These are phyloP conservation scores for Eira barbara DNA, from an alignment of 2,113 vertebrate genomes.

Conservation along the genomic window DNA sequence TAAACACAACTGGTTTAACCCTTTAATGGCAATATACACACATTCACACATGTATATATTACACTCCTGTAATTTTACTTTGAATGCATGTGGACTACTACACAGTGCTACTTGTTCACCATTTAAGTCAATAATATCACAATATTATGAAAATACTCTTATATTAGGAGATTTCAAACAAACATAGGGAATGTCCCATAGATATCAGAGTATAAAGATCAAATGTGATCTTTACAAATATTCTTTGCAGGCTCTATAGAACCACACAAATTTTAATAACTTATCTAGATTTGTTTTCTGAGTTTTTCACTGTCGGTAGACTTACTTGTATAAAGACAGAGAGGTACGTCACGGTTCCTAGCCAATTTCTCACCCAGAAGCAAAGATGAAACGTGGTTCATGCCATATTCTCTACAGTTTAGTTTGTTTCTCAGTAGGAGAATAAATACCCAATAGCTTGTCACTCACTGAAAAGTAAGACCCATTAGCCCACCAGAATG, in stretches of 20 bases:
- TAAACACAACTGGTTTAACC: constrained; percentile 25
- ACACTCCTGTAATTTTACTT: not conserved
- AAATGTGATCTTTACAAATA: not conserved
- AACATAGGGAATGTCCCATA: not conserved
- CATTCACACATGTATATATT: not conserved
- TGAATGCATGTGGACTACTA: not conserved
- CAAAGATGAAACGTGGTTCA: not conserved
- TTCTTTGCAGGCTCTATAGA: not conserved
- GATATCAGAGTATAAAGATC: not conserved
- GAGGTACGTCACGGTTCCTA: not conserved
- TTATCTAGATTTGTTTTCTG: not conserved
- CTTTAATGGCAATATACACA: not conserved
- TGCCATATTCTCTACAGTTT: not conserved
- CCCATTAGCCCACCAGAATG: not conserved
- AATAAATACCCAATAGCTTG: not conserved
- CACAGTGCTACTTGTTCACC: not conserved
- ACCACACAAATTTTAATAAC: not conserved
- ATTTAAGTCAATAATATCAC: not conserved
- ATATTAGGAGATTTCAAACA: not conserved
- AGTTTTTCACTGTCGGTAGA: not conserved
- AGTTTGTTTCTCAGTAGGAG: not conserved
- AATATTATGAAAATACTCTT: not conserved
- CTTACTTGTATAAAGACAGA: not conserved
- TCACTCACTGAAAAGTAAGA: not conserved
- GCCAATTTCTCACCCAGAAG: not conserved